Evolutionary conservation across 2,797 vertebrate genomes (phyloP), one percentile per base, ranked within the genome.

Genomic region (Novumbra hubbsi): DNA sequence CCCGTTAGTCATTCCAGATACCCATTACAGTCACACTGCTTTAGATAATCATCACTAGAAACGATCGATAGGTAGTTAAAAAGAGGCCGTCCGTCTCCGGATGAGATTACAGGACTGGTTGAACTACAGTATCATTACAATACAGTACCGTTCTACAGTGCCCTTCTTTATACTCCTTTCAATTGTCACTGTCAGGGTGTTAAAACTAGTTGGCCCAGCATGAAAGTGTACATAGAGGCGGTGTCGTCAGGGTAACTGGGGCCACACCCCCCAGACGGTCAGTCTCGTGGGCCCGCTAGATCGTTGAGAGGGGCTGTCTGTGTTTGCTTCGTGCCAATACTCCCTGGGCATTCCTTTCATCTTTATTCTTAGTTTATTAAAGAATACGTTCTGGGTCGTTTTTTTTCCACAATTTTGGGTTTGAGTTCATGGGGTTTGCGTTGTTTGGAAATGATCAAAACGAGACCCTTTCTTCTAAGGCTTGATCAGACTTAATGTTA

Each of bases 1-100:
- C 73, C 41, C 60, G 28, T 88, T 85, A 88, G 87, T 90, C 88
- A 91, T 81, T 79, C 82, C 30, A 34, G 87, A 87, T 80, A 83
- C 80, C 78, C 72, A 45, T 84, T 81, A 81, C 83, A 83, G 27
- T n/a, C 78, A 34, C 76, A 72, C 63, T 69, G 28, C 71, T 77
- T 64, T 52, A 48, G 72, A 86, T 73, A 81, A 81, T 71, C 71
- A 82, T 78, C 71, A 30, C 7, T 67, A 70, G 65, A 73, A 72
- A 50, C 62, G 68, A 52, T 81, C 64, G 76, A 73, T 41, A 72
- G 72, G 72, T 48, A 57, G 16, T 45, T 15, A 34, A 66, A 48
- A 71, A 74, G 68, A 83, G 28, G 19, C n/a, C 7, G 50, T 17
- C 52, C 73, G 27, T 17, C 32, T 57, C 63, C 3, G 5, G 60